Percentiles rank a stretch among this genome's conserved stretches.
Evolutionary conservation across 2,113 vertebrate species (phyloP).

Genomic region (Mus pahari): DNA sequence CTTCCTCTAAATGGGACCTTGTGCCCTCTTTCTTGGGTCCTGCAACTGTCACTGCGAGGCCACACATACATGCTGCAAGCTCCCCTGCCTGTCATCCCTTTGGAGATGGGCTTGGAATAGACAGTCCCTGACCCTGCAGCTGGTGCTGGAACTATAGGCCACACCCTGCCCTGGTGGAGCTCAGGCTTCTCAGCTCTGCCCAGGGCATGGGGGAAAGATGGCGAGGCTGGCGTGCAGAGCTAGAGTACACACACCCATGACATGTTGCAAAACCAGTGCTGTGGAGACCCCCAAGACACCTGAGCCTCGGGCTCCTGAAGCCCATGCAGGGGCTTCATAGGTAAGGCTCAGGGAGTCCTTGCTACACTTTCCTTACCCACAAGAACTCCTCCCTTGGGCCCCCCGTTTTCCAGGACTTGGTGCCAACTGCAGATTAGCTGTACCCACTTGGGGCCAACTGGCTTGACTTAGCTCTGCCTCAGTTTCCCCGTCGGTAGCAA

Average conservation of each 20-base stretch:
- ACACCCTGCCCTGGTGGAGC: background rate
- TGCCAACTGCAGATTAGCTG: background rate
- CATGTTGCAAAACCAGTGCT: background rate
- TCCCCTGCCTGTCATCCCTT: background rate
- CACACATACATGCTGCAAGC: background rate
- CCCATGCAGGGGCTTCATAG: background rate
- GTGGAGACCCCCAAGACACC: background rate
- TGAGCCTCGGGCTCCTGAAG: background rate
- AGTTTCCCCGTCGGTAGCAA: background rate
- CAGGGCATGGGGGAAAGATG: background rate
- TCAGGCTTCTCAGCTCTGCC: background rate
- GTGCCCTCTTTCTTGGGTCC: background rate
- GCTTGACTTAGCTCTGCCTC: background rate
- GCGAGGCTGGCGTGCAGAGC: background rate
- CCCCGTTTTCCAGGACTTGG: background rate
- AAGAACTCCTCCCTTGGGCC: too few species aligned
- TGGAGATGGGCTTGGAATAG: background rate
- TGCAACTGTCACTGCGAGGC: background rate
- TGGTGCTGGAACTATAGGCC: background rate
- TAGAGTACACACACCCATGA: accelerated
- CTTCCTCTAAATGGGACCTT: background rate
- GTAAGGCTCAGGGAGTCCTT: background rate
- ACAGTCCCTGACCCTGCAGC: too few species aligned
- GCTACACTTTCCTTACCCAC: background rate
- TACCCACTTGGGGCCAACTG: background rate